Evolutionary conservation across 2,888 invertebrate genomes (phyloP), one percentile per base, ranked within the genome.

Genomic region (Cryptocheilus praepositus): DNA sequence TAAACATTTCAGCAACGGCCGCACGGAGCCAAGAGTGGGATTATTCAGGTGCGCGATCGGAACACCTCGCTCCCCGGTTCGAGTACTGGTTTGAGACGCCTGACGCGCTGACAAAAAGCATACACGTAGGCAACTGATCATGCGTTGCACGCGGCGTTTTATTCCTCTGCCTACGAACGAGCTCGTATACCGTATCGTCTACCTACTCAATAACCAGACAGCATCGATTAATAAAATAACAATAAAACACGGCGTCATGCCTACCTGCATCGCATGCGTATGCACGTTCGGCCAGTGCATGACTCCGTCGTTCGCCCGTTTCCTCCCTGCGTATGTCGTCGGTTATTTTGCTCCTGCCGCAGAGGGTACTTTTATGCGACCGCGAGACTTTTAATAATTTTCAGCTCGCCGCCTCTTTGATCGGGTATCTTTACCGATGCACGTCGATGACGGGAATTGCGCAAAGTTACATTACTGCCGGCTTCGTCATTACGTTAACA

Each of bases 201-300:
- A 71, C 72, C 76, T 73, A 73, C 70, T 79, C 82, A 73, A 82
- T 78, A 81, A 77, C 76, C 73, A 67, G 73, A 70, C 78, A 70
- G 73, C 75, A 67, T 81, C 77, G 77, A 81, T 82, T 83, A 83
- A 81, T 82, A 76, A 83, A 83, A 82, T 76, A 77, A 76, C 81
- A 72, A 82, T 81, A 81, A 81, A 79, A 81, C 74, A 73, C 66
- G 58, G 67, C 56, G 52, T 22, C 19, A 73, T 66, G 56, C 69
- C 68, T 71, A 67, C 60, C 60, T 53, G 59, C 52, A 51, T 70
- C 66, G 64, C 54, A 66, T 57, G 58, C 61, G 61, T 70, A 70
- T 60, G 21, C 52, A 56, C 55, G 72, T 57, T 19, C 63, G 7
- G 61, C 45, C 54, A 64, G 19, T 52, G 46, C 62, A 51, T 51